Conservation (phyloP, 2,888 invertebrate species). For the Oligia strigilis region DNA sequence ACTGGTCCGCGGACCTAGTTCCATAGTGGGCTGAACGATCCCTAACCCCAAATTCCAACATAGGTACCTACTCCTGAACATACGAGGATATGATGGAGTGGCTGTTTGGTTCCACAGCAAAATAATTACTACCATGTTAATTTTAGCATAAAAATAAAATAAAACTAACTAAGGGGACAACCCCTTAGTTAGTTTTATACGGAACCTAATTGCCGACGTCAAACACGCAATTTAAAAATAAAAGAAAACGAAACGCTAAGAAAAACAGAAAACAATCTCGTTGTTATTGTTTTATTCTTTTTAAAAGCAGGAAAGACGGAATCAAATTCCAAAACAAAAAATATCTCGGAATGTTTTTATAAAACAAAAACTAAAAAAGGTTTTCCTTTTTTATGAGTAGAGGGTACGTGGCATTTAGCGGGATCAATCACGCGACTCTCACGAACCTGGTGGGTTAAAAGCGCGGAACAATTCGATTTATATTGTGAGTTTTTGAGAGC, state of each 20-base stretch:
- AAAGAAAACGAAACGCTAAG: neutral
- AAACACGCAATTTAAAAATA: conserved; percentile 33
- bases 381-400: conserved; percentile 45
- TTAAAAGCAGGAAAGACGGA: neutral
- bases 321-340: conserved; percentile 25
- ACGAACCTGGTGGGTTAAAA: conserved; percentile 74
- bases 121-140: conserved; percentile 26
- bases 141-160: conserved; percentile 15
- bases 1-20: too few species aligned
- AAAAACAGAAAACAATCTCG: conserved; percentile 27
- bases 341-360: conserved; percentile 21
- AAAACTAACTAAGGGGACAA: conserved; percentile 9
- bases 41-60: neutral
- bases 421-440: conserved; percentile 78
- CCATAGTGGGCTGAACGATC: too few species aligned
- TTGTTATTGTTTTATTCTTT: conserved; percentile 16
- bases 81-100: conserved; percentile 4
- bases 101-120: conserved; percentile 9
- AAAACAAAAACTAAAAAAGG: conserved; percentile 15
- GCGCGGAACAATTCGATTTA: conserved; percentile 73
- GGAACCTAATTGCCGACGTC: conserved; percentile 18
- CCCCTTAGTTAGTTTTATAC: neutral
- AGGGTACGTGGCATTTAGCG: conserved; percentile 73
- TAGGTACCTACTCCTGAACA: neutral
- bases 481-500: conserved; percentile 66